phyloP scores from a whole-genome alignment of 92 coral and sea anemone species.

The Desmophyllum pertusum region DNA sequence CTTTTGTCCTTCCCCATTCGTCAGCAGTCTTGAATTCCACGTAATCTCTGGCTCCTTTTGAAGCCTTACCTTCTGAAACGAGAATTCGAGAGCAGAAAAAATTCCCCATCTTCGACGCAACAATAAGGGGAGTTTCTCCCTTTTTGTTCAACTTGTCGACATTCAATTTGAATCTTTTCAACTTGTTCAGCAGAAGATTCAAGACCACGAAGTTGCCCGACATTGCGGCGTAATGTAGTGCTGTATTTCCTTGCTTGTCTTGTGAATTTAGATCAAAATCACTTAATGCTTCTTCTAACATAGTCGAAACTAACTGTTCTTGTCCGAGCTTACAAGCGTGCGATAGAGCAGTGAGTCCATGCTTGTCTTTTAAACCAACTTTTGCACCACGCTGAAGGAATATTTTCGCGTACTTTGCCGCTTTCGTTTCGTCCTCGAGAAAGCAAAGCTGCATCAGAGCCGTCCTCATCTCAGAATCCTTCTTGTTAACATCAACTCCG shows the following conservation, averaged over 20 bases:
- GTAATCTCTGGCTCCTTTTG: conserved; percentile 74
- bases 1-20: conserved; percentile 80
- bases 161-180: conserved; percentile 70
- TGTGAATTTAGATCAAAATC: conserved; percentile 77
- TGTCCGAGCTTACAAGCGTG: conserved; percentile 78
- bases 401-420: conserved; percentile 72
- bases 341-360: conserved; percentile 78
- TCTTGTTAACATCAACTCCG: conserved; percentile 73
- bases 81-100: conserved; percentile 74
- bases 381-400: conserved; percentile 76
- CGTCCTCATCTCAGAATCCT: conserved; percentile 62
- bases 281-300: conserved; percentile 72
- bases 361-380: conserved; percentile 65
- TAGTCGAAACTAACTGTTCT: conserved; percentile 79
- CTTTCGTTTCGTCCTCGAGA: conserved; percentile 79
- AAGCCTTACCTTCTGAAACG: conserved; percentile 81
- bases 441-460: conserved; percentile 84
- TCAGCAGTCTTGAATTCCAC: conserved; percentile 70
- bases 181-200: conserved; percentile 61
- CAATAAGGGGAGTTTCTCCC: conserved; percentile 88
- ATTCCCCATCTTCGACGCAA: conserved; percentile 77
- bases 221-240: conserved; percentile 75
- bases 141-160: conserved; percentile 71
- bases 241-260: conserved; percentile 81
- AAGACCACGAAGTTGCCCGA: conserved; percentile 84